A percentile compares a stretch with the other conserved stretches of the same genome.
Conservation (phyloP, 2,113 vertebrate species). For the Coptodon rendalli region DNA sequence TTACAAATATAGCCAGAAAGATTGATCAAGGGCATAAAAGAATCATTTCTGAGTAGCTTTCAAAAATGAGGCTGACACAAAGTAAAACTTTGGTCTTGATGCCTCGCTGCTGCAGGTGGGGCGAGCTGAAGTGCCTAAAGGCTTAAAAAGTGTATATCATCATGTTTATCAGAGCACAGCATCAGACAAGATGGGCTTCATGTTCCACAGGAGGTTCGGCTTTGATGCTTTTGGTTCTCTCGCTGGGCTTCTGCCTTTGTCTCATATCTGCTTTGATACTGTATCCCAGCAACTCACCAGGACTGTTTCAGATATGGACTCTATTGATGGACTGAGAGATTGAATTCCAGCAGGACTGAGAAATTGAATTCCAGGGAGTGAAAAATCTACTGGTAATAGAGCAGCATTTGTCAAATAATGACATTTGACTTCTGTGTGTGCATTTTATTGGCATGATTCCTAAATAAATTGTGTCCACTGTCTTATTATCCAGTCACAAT, state of each 20-base stretch:
- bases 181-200: neutral
- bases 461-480: neutral
- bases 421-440: neutral
- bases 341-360: neutral
- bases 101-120: neutral
- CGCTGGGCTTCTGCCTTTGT: neutral
- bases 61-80: neutral
- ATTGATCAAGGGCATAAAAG: slow-evolving; percentile 24
- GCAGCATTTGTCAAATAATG: neutral
- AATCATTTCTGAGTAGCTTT: neutral
- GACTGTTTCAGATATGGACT: neutral
- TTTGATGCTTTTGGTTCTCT: slow-evolving; percentile 9
- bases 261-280: neutral
- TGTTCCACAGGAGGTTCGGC: neutral
- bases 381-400: neutral
- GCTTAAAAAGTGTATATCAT: neutral
- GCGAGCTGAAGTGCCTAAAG: neutral
- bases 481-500: neutral
- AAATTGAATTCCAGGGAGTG: neutral
- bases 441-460: neutral
- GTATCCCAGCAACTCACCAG: slow-evolving; percentile 5
- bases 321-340: neutral
- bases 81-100: slow-evolving; percentile 13
- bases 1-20: neutral
- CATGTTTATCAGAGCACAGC: neutral